Evolutionary conservation across 1,140 invertebrate species (phyloP).

Genomic region (Camponotus vicinus): DNA sequence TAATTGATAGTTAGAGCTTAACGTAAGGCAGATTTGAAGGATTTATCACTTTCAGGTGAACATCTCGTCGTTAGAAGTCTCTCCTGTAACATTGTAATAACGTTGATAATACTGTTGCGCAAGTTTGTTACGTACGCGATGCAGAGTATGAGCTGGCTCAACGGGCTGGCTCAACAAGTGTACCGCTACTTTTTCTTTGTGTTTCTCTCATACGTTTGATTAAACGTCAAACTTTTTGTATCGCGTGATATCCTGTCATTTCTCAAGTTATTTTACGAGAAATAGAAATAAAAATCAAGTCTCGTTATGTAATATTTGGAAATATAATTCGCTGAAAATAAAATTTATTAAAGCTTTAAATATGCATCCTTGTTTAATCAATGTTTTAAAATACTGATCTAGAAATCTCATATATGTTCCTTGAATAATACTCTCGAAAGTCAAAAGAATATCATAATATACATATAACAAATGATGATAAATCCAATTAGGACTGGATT

Average conservation of each 20-base stretch:
- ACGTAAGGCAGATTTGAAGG: not conserved
- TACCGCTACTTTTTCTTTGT: constrained; percentile 38
- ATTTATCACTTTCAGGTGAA: not conserved
- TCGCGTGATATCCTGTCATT: constrained; percentile 1
- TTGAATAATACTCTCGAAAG: not conserved
- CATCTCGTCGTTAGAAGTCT: not conserved
- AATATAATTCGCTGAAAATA: not conserved
- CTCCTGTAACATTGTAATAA: not conserved
- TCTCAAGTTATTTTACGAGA: not conserved
- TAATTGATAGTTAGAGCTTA: constrained; percentile 5
- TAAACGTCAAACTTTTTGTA: constrained; percentile 47
- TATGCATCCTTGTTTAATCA: not conserved
- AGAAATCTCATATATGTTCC: not conserved
- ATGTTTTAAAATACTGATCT: not conserved
- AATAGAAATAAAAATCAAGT: constrained; percentile 32
- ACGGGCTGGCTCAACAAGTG: constrained; percentile 47
- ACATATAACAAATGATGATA: not conserved
- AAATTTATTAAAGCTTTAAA: not conserved
- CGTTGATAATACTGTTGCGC: not conserved
- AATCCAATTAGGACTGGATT: not conserved
- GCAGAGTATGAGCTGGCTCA: not conserved
- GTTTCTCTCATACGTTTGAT: not conserved
- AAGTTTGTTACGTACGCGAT: not conserved
- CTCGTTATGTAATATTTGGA: not conserved
- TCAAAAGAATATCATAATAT: too few relatives aligned